Base-by-base conservation (phyloP, 2,888 invertebrate species). In the Phorcus lineatus region DNA sequence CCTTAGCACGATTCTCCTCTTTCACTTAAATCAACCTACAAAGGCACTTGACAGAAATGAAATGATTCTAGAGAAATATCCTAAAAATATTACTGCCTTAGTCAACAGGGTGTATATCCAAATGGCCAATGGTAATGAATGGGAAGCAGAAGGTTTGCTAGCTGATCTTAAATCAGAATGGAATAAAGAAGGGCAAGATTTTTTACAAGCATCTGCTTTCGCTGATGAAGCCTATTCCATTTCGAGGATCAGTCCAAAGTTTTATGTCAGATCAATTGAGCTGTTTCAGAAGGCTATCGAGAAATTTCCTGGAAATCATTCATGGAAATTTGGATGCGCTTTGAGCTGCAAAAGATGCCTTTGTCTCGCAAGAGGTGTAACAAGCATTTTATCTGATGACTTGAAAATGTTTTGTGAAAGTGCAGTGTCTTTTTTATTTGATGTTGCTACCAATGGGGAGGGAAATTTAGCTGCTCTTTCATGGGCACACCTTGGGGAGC, bases 311-410 rank as follows among this genome's bases (percentile, higher is more conserved):
- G n/a, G 40, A 36, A 28, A 70, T 28, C 36, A 70, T 36, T n/a
- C 36, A 19, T 70, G 70, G 70, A 70, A 70, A 70, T 70, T 70
- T 36, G 70, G 70, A 3, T 70, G 70, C 19, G 70, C 70, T 17
- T 70, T 70, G 19, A 70, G 31, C 36, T 70, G 40, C 31, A 40
- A 36, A 19, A 70, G 70, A 40, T 70, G 70, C 19, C 36, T 70
- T 36, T 31, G n/a, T 28, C 28, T 70, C 11, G 17, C 70, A 9
- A 70, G 36, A 40, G 28, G 70, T 17, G 1, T 70, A 0, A 19
- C 28, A 36, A 17, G 17, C 11, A 31, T 70, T 11, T 36, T 40
- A 70, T 36, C 40, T 3, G 70, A 70, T 19, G 36, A 36, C 13
- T 11, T 70, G 28, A 31, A 40, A 40, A 19, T 1, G 36, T 70